Conservation (phyloP, 2,113 vertebrate species). For the Periophthalmodon schlosseri region DNA sequence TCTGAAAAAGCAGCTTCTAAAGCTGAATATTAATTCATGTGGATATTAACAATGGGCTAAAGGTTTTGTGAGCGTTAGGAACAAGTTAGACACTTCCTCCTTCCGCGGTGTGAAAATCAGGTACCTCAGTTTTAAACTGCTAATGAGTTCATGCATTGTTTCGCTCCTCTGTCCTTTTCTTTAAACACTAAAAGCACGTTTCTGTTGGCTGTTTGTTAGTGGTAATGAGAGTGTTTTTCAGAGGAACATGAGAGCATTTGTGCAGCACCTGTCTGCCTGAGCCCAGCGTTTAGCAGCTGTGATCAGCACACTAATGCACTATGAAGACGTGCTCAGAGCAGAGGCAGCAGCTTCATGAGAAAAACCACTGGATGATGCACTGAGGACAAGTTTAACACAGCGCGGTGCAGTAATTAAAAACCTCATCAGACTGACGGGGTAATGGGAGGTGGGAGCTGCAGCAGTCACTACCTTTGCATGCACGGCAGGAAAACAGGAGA, state of each 20-base stretch:
- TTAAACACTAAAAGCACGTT: neutral
- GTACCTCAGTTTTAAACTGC: no score
- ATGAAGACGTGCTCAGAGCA: neutral
- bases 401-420: neutral
- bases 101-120: no score
- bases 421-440: neutral
- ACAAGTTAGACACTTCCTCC: no score
- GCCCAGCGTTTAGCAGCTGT: neutral
- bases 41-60: no score
- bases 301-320: constrained; percentile 10
- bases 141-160: no score
- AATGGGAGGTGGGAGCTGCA: neutral
- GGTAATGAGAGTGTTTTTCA: constrained; percentile 2
- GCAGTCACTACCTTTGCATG: neutral
- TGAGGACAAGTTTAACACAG: constrained; percentile 1
- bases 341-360: neutral
- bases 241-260: constrained; percentile 2
- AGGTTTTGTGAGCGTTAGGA: no score
- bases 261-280: constrained; percentile 3
- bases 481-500: no score
- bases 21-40: no score
- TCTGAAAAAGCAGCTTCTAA: no score
- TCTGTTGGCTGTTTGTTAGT: neutral
- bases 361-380: neutral
- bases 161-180: neutral